Conservation (phyloP, 2,113 vertebrate genomes). For the Anarhynchus alexandrinus region DNA sequence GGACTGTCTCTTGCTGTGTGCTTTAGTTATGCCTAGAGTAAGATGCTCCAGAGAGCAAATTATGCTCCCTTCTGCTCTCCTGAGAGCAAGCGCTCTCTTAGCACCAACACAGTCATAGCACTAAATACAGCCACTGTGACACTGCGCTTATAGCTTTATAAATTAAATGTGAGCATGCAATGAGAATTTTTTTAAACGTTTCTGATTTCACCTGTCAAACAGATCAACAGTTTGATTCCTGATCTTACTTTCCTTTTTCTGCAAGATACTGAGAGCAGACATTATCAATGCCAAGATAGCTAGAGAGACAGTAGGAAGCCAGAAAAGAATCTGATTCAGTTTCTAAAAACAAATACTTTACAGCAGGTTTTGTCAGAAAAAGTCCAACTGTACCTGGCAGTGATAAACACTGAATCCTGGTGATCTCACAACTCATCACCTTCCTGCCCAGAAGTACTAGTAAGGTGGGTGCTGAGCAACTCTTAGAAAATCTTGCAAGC, state of each 20-base stretch:
- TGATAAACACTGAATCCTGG: not conserved
- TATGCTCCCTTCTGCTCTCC: not conserved
- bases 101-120: not conserved
- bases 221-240: not conserved
- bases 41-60: not conserved
- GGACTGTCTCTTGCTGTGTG: not conserved
- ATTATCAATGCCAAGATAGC: not conserved
- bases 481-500: not conserved
- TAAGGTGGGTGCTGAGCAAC: not conserved
- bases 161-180: not conserved
- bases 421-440: not conserved
- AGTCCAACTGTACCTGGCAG: not conserved
- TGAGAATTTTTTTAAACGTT: not conserved
- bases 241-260: not conserved
- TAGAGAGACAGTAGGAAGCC: not conserved
- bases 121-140: not conserved
- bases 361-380: not conserved
- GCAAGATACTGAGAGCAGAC: not conserved
- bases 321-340: not conserved
- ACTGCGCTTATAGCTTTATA: not conserved
- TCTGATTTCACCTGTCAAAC: not conserved
- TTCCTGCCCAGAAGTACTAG: not conserved
- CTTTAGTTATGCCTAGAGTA: not conserved
- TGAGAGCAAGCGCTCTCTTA: not conserved
- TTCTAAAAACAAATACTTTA: not conserved